A percentile compares a stretch with the other conserved stretches of the same genome.
Evolutionary conservation across 2,113 vertebrate genomes (phyloP).

Genomic region (Colinus virginianus): DNA sequence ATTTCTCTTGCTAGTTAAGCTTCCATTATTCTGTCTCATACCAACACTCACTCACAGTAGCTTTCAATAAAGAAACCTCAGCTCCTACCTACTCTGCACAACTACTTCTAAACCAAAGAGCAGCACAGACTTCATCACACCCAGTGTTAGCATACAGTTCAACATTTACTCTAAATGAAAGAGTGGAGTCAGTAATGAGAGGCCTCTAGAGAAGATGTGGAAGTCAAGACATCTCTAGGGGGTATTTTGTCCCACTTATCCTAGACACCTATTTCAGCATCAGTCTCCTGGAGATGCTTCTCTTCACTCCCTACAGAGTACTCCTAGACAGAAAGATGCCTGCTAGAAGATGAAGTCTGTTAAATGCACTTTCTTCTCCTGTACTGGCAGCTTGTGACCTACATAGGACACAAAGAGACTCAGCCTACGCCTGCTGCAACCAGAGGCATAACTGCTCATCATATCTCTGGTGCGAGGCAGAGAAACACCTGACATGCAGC

Average conservation of each 20-base stretch:
- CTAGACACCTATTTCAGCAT: conserved; percentile 7
- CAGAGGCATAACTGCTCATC: not conserved
- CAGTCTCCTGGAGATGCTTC: not conserved
- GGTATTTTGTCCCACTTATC: conserved; percentile 44
- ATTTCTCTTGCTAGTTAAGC: too few species aligned
- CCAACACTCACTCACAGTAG: not conserved
- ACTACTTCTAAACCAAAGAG: not conserved
- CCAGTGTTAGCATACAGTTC: not conserved
- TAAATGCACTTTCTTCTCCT: not conserved
- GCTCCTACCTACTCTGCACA: not conserved
- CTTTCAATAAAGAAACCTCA: not conserved
- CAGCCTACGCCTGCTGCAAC: not conserved
- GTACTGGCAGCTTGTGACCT: conserved; percentile 24
- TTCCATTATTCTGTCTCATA: not conserved
- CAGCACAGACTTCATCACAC: not conserved
- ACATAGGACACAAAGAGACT: not conserved
- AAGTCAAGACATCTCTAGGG: conserved; percentile 21
- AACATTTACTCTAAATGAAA: not conserved
- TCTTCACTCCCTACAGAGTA: not conserved
- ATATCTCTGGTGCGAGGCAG: not conserved
- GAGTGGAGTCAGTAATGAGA: not conserved
- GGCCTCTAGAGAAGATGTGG: not conserved
- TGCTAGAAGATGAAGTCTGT: not conserved
- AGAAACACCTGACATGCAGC: not conserved
- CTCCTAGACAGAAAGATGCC: not conserved